These are phyloP conservation scores for Centropus unirufus DNA, from an alignment of 2,113 vertebrate species.

Conservation along the genomic window DNA sequence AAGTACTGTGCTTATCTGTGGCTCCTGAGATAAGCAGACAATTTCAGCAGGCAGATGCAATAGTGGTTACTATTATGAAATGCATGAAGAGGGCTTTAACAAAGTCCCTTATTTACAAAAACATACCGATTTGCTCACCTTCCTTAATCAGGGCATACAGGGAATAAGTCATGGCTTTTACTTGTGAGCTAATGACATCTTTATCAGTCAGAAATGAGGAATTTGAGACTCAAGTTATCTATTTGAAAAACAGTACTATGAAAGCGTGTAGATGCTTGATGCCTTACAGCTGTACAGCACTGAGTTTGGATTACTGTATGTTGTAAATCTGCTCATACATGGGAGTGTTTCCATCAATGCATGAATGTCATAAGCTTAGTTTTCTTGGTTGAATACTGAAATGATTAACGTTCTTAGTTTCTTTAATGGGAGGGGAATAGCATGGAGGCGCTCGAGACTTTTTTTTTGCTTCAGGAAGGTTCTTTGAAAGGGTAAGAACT, in stretches of 20 bases:
- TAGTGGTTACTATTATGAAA: neutral
- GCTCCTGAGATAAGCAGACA: neutral
- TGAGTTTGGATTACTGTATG: neutral
- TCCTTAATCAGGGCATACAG: neutral
- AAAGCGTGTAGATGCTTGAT: neutral
- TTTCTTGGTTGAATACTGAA: neutral
- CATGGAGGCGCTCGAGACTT: neutral
- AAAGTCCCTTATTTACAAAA: neutral
- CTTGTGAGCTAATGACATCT: neutral
- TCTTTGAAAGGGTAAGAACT: neutral
- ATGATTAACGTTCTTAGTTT: neutral
- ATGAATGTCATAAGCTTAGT: neutral
- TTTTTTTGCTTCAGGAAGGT: neutral
- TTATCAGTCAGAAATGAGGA: neutral
- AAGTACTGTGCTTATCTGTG: neutral
- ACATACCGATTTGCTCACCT: rapidly evolving
- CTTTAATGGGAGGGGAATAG: neutral
- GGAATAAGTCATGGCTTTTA: neutral
- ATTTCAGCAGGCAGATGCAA: neutral
- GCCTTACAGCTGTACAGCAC: neutral
- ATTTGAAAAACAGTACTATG: neutral
- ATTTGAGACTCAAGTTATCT: neutral
- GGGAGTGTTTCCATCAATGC: neutral
- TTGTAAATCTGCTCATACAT: neutral
- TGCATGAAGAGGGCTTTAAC: neutral